A percentile compares a stretch with the other conserved stretches of the same genome.
phyloP scores from a whole-genome alignment of 1,140 invertebrate species.

The Eriocheir sinensis region DNA sequence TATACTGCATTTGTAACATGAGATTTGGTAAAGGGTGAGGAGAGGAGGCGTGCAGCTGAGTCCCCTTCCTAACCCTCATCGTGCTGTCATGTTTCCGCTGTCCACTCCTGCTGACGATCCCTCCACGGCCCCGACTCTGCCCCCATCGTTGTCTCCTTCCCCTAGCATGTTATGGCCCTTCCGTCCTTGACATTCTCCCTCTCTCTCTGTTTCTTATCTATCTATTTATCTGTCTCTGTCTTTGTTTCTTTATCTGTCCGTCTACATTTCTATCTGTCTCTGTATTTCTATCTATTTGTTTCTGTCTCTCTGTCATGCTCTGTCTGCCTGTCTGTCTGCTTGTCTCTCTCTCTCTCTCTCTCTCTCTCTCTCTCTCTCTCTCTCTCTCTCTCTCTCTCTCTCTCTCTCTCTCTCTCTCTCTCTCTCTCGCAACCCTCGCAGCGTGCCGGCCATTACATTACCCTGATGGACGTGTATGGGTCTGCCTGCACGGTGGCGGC shows the following conservation, averaged over 20 bases:
- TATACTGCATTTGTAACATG: too few relatives aligned
- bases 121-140: neutral
- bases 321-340: neutral
- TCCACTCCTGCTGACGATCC: neutral
- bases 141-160: neutral
- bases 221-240: too few relatives aligned
- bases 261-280: neutral
- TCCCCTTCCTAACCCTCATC: neutral
- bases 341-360: conserved; percentile 7
- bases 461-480: neutral
- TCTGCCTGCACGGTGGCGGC: neutral
- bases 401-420: conserved; percentile 22
- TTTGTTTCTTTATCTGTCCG: neutral
- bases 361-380: conserved; percentile 22
- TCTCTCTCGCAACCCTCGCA: neutral
- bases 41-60: too few relatives aligned
- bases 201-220: too few relatives aligned
- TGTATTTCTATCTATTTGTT: neutral
- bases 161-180: neutral
- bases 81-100: neutral
- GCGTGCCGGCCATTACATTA: neutral
- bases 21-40: too few relatives aligned
- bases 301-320: neutral
- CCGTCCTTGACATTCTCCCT: neutral
- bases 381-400: conserved; percentile 22